Base-by-base conservation (phyloP, 1,140 invertebrate genomes). In the Luehdorfia chinensis region DNA sequence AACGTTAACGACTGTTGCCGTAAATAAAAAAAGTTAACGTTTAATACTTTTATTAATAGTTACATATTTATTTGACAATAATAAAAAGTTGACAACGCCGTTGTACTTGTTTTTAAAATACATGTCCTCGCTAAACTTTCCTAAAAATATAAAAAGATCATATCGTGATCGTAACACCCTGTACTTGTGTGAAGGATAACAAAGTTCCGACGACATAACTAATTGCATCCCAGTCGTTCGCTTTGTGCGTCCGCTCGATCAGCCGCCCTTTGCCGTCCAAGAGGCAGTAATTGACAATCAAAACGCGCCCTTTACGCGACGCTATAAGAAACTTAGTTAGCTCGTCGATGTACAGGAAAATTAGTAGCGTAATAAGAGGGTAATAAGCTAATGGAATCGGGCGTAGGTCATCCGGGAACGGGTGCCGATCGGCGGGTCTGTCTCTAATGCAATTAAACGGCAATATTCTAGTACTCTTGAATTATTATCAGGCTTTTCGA, bases 221-320 rank as follows among this genome's bases (percentile, higher is more conserved):
- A 84, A 84, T 84, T 84, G 63, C 70, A 75, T 81, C 75, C 71
- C 71, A 57, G 57, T 66, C 56, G 50, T 64, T 59, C 59, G 63
- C 75, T 76, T 73, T 73, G 71, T 75, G 53, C 65, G n/a, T n/a
- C n/a, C n/a, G n/a, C n/a, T n/a, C n/a, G n/a, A n/a, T n/a, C 48
- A 41, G 39, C 48, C 59, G 59, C 64, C 69, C 74, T 84, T 75
- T 73, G 68, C 54, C 75, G 78, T 74, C 76, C 75, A 69, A 70
- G 65, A 71, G 55, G 32, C 60, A 50, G 65, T 84, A 85, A 85
- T 85, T 83, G 80, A 80, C 78, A 75, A 85, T 85, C 80, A 83
- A 74, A 78, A 70, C 66, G 65, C 51, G 59, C 68, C 74, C 74
- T 80, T 79, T 76, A 51, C 59, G 45, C 60, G 53, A 58, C 70